Base-by-base conservation (phyloP, 2,888 invertebrate genomes). In the Heteromyza rotundicornis region DNA sequence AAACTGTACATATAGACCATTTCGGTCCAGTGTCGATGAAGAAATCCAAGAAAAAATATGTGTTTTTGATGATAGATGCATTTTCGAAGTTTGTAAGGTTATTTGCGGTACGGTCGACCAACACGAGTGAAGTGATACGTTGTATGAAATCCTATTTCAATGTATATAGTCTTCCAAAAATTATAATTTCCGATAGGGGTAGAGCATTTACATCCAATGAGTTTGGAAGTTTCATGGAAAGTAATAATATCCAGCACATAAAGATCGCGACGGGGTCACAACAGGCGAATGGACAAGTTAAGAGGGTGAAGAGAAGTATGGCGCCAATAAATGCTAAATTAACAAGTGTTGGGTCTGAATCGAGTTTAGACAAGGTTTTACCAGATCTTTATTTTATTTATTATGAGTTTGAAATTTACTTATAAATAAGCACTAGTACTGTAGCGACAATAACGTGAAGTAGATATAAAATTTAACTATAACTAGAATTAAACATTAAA, bases 71-170 rank as follows among this genome's bases (percentile, higher is more conserved):
- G 10, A 23, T 23, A 14, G 51, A 51, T 51, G 51, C 22, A 12
- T 51, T 51, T 23, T 51, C 51, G 22, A 51, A 51, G 22, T 51
- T 51, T 20, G 51, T 51, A 20, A 51, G 51, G 22, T 23, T 51
- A 2, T 23, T 51, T 23, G 7, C 51, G 10, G 51, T 23, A 22
- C 23, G 23, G 7, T 14, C 51, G 10, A 51, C 51, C 14, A 51
- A 23, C 22, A 51, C 23, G 19, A 20, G 22, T 7, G 23, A 51
- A 51, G 51, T 51, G 12, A 10, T 50, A 7, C 3, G 7, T 14
- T 19, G 50, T 14, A 19, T 50, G 50, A n/a, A n/a, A n/a, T n/a
- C n/a, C n/a, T n/a, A n/a, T n/a, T n/a, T n/a, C n/a, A n/a, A n/a
- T n/a, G n/a, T n/a, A n/a, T n/a, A n/a, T n/a, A n/a, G n/a, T n/a